Evolutionary conservation across 2,797 vertebrate species (phyloP).

Genomic region (Hypotaenidia philippensis): DNA sequence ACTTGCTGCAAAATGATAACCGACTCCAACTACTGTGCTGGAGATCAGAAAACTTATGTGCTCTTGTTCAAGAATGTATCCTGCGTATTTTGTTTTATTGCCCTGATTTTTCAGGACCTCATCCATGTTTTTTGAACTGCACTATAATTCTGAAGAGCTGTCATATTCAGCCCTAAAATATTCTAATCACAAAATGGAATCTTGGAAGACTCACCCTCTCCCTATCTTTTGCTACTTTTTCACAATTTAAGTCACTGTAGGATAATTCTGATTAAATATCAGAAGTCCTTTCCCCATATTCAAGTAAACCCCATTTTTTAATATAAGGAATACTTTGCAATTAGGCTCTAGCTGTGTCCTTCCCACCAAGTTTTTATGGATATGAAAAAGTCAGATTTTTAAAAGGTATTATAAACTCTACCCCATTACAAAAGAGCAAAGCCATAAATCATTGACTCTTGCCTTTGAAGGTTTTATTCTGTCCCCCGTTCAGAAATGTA

Average conservation of each 20-base stretch:
- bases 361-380: not conserved
- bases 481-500: not conserved
- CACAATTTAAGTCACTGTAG: not conserved
- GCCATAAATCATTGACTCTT: not conserved
- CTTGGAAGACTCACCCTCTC: not conserved
- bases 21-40: not conserved
- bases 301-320: not conserved
- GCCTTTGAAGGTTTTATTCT: not conserved
- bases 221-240: not conserved
- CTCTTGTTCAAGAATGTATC: not conserved
- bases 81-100: not conserved
- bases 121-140: not conserved
- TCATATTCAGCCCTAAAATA: not conserved
- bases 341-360: not conserved
- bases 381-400: not conserved
- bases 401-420: not conserved
- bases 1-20: not conserved
- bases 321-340: not conserved
- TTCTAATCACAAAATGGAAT: constrained; percentile 17
- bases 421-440: not conserved
- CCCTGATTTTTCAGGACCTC: not conserved
- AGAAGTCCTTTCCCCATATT: not conserved
- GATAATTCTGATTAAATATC: constrained; percentile 17
- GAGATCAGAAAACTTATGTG: not conserved
- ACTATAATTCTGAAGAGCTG: not conserved